Evolutionary conservation across 2,888 invertebrate genomes (phyloP).

Genomic region (Ophioninae sp.): DNA sequence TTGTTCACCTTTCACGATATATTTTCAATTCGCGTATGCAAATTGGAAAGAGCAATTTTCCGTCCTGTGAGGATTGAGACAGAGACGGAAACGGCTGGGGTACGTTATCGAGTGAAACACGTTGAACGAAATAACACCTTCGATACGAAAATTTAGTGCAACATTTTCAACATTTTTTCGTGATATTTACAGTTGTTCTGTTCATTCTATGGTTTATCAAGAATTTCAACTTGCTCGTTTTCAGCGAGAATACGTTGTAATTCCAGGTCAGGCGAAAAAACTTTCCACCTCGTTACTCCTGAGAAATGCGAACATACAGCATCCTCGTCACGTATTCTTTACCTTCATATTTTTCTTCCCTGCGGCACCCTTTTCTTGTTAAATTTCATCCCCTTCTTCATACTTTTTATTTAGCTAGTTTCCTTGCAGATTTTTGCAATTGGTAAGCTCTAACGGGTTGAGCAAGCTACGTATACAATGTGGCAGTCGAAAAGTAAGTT

Average conservation of each 20-base stretch:
- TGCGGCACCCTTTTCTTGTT: slow-evolving; percentile 8
- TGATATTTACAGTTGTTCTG: slow-evolving; percentile 1
- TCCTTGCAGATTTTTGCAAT: slow-evolving; percentile 23
- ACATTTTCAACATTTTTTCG: slow-evolving; percentile 11
- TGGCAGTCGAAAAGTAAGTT: background rate
- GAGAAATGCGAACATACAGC: slow-evolving; percentile 25
- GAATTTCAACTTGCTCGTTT: slow-evolving; percentile 35
- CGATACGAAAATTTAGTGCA: background rate
- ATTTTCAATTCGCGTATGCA: background rate
- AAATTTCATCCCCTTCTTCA: background rate
- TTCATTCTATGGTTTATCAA: slow-evolving; percentile 35
- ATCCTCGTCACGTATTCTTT: slow-evolving; percentile 35
- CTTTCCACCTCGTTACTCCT: slow-evolving; percentile 49
- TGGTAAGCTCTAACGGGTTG: slow-evolving; percentile 6
- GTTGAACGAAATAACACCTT: background rate
- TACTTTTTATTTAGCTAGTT: slow-evolving; percentile 13
- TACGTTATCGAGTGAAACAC: background rate
- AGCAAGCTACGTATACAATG: background rate
- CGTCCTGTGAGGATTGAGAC: background rate
- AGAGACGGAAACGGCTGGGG: background rate
- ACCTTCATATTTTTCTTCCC: slow-evolving; percentile 41
- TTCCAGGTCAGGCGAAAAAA: slow-evolving; percentile 43
- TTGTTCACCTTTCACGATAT: background rate
- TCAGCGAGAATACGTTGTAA: slow-evolving; percentile 38
- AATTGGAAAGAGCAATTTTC: background rate